phyloP scores from a whole-genome alignment of 1,140 invertebrate species.

The Papilio helenus region DNA sequence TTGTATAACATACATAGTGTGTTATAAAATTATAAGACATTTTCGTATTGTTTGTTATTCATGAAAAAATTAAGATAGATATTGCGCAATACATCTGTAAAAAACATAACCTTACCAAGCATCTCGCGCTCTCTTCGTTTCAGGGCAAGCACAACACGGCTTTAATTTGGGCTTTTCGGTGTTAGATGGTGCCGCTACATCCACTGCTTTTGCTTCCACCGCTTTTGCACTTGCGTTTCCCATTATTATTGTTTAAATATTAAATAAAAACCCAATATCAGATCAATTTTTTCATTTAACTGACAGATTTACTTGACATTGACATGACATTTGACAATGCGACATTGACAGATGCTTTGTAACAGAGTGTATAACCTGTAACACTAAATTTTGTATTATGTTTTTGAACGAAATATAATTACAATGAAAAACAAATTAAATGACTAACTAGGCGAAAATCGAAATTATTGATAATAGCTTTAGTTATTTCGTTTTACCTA shows the following conservation, averaged over 20 bases:
- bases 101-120: constrained; percentile 89
- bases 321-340: constrained; percentile 22
- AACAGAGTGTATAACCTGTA: no score
- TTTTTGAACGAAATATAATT: not conserved
- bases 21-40: not conserved
- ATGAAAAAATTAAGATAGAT: constrained; percentile 3
- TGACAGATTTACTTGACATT: constrained; percentile 43
- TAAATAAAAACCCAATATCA: constrained; percentile 45
- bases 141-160: constrained; percentile 98
- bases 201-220: constrained; percentile 63
- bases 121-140: constrained; percentile 96
- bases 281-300: constrained; percentile 2
- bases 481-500: no score
- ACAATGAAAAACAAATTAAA: no score
- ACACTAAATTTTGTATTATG: not conserved
- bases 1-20: not conserved
- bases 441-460: no score
- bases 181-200: constrained; percentile 56
- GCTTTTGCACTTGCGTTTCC: constrained; percentile 76
- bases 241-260: constrained; percentile 55
- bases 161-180: constrained; percentile 90
- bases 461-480: no score
- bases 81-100: constrained; percentile 56
- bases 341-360: constrained; percentile 31
- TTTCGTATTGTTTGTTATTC: not conserved